Evolutionary conservation across 2,797 vertebrate species (phyloP), one percentile per base, ranked within the genome.

Genomic region (Chelmon rostratus): DNA sequence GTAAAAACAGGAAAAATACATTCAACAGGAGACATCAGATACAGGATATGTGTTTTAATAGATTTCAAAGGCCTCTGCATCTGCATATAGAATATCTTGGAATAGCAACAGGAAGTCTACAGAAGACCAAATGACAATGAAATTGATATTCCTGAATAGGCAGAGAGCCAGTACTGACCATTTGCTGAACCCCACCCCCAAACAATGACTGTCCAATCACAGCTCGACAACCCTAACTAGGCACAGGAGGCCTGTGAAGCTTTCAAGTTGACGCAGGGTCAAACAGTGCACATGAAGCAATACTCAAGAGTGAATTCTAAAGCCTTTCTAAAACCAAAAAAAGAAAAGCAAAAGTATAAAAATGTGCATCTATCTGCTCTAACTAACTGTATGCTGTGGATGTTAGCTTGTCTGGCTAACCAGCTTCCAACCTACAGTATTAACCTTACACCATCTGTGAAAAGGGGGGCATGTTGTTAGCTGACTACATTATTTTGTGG

Each of bases 31-130:
- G 38, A 71, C 25, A 70, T 3, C 16, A 75, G 68, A 61, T n/a
- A 79, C 58, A 73, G 62, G 59, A 74, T 53, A 53, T 9, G 12
- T 75, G 58, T 66, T 50, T 70, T 8, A 59, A 62, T 58, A 37
- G 40, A 73, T 62, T 74, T 50, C 50, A 68, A 64, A 68, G 63
- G 47, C 6, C n/a, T 52, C 5, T 52, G 5, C 25, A 21, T 68
- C 23, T 76, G 62, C 28, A 4, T 33, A 57, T 13, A 74, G n/a
- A 33, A 75, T 40, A 44, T 72, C 23, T 56, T 52, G 38, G 42
- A 83, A 68, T 8, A 67, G 40, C 47, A 56, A 50, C 21, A 19
- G 18, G 8, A 68, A 71, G 50, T 64, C 47, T 44, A n/a, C 10
- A 18, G 5, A 12, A 54, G 16, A 54, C 42, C 10, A 35, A 33